phyloP scores from a whole-genome alignment of 2,797 vertebrate genomes.

The Nannoperca obscura region DNA sequence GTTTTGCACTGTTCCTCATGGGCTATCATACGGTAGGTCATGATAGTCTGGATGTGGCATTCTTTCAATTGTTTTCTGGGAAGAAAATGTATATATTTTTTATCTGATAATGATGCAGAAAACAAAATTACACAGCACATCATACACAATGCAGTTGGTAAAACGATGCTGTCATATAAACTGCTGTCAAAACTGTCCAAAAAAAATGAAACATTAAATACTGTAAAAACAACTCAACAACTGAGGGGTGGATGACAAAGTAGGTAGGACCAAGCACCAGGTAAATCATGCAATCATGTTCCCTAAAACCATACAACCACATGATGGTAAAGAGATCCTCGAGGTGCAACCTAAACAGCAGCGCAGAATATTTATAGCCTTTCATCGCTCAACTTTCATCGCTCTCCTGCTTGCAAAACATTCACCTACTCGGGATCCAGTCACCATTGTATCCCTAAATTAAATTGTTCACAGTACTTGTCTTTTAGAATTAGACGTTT shows the following conservation, averaged over 20 bases:
- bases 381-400: too few species aligned
- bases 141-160: background rate
- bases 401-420: too few species aligned
- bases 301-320: background rate
- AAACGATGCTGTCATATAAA: too few species aligned
- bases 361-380: too few species aligned
- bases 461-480: too few species aligned
- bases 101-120: background rate
- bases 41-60: background rate
- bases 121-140: background rate
- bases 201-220: too few species aligned
- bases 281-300: background rate
- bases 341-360: too few species aligned
- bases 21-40: background rate
- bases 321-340: too few species aligned
- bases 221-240: background rate
- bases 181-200: too few species aligned
- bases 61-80: background rate
- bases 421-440: too few species aligned
- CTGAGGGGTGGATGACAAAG: background rate
- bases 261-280: background rate
- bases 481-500: too few species aligned
- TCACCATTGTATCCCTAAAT: too few species aligned
- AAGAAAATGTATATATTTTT: background rate
- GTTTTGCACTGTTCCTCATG: slow-evolving; percentile 12